These are phyloP conservation scores for Caenorhabditis sinica DNA, from an alignment of 2,888 invertebrate genomes.

Conservation along the genomic window DNA sequence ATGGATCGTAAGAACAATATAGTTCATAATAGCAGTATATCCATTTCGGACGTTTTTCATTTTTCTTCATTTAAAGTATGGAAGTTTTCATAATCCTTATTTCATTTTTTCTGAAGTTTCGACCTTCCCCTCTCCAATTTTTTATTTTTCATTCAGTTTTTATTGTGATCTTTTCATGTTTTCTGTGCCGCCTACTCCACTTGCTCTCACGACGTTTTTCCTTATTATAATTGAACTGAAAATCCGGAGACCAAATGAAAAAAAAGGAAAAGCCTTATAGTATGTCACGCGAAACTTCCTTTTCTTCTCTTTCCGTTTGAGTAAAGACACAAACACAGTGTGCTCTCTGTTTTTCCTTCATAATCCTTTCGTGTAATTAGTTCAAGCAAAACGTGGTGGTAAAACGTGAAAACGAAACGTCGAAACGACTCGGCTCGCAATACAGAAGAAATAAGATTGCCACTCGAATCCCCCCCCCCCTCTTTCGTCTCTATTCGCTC, in stretches of 20 bases:
- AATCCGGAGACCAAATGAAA: neutral
- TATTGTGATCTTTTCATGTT: constrained; percentile 2
- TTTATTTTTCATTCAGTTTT: neutral
- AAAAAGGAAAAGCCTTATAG: constrained; percentile 12
- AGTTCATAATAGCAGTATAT: too few relatives aligned
- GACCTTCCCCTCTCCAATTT: constrained; percentile 1
- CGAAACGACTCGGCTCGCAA: constrained; percentile 29
- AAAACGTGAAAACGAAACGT: constrained; percentile 49
- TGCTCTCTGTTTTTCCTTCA: constrained; percentile 46
- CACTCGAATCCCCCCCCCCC: constrained; percentile 1
- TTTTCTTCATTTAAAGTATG: too few relatives aligned
- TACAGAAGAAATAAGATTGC: constrained; percentile 51
- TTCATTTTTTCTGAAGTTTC: neutral
- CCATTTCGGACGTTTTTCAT: too few relatives aligned
- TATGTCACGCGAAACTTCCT: constrained; percentile 31
- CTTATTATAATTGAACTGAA: constrained; percentile 6
- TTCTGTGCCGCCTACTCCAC: neutral
- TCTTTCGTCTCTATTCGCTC: constrained; percentile 10
- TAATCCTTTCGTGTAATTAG: constrained; percentile 64
- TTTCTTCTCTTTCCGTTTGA: constrained; percentile 41
- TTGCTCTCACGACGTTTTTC: constrained; percentile 9
- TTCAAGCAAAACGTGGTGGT: constrained; percentile 57
- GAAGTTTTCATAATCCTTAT: too few relatives aligned
- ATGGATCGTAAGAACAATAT: constrained; percentile 8
- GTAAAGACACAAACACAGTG: constrained; percentile 57